Base-by-base conservation (phyloP, 2,888 invertebrate genomes). In the Ectobius pallidus region DNA sequence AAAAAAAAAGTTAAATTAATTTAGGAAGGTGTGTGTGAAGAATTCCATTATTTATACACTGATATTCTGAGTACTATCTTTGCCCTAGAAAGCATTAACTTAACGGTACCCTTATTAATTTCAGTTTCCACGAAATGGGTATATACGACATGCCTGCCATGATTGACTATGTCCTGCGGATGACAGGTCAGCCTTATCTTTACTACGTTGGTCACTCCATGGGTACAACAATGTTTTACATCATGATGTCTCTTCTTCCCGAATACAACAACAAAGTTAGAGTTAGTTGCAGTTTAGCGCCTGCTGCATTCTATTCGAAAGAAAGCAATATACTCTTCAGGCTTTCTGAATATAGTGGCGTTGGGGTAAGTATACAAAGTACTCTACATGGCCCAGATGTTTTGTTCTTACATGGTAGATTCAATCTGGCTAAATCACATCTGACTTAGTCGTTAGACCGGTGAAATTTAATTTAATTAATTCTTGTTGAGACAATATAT, bases 231-330 rank as follows among this genome's bases (percentile, higher is more conserved):
- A 32, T 52, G 16, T 69, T 69, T 4, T 69, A 32, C 27, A 52
- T 49, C 7, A 18, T 30, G 42, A 27, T 44, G 18, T 34, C 46
- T 20, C 22, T 2, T 16, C 18, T 22, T 1, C 69, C 69, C 2
- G 30, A 30, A 9, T 52, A 49, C 20, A 69, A 69, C 52, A n/a
- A n/a, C 52, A 71, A 65, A 65, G 32, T 69, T 6, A 34, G 70
- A 16, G 34, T 73, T 25, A 73, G 70, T 70, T 49, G 70, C 7
- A 70, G 63, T 1, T 32, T 73, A 14, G 69, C 65, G 14, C 73
- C 73, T 14, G 73, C 65, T 2, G 49, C 62, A 7, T 63, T 34
- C 25, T 25, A 52, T 11, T 25, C 20, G 9, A 14, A 52, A 9
- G 14, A 18, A 9, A 22, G 3, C 6, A 52, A 52, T 14, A 6